These are phyloP conservation scores for Camponotus vicinus DNA, from an alignment of 1,140 invertebrate species.

Conservation along the genomic window DNA sequence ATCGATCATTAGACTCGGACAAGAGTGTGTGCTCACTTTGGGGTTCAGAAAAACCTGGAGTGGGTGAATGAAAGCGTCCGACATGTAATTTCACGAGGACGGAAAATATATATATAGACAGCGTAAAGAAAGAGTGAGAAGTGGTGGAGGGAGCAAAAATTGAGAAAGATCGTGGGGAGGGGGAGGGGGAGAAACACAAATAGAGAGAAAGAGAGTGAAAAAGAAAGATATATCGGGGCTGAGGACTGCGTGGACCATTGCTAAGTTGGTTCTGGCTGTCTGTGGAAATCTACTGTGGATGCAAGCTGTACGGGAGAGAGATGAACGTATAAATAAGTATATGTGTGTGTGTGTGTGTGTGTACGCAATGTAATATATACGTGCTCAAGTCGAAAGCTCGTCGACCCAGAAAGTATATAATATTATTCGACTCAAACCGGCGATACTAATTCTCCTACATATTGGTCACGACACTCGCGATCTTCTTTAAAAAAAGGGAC, in stretches of 20 bases:
- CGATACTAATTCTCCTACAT: conserved; percentile 32
- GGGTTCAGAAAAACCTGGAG: background rate
- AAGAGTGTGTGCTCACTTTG: conserved; percentile 29
- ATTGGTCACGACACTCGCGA: conserved; percentile 60
- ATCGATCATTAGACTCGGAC: conserved; percentile 16
- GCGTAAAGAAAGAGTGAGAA: background rate
- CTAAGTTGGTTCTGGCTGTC: conserved; percentile 77
- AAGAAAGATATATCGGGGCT: conserved; percentile 70
- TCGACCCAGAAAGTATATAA: conserved; percentile 17
- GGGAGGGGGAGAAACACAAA: background rate
- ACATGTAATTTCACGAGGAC: conserved; percentile 37
- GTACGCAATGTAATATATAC: conserved; percentile 19
- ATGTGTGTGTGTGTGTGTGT: background rate
- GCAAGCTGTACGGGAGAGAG: conserved; percentile 40
- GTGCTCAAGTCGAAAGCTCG: conserved; percentile 32
- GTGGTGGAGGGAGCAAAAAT: conserved; percentile 22
- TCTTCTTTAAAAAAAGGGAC: conserved; percentile 14
- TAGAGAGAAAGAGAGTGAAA: conserved; percentile 43
- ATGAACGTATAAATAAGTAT: conserved; percentile 36
- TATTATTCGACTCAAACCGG: conserved; percentile 18
- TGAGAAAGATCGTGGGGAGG: conserved; percentile 51
- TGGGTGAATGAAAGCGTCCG: conserved; percentile 2
- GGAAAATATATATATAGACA: background rate
- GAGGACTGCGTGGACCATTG: conserved; percentile 85
- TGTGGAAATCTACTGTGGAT: conserved; percentile 54